phyloP scores from a whole-genome alignment of 2,113 vertebrate species.

The Hyperopisus bebe region DNA sequence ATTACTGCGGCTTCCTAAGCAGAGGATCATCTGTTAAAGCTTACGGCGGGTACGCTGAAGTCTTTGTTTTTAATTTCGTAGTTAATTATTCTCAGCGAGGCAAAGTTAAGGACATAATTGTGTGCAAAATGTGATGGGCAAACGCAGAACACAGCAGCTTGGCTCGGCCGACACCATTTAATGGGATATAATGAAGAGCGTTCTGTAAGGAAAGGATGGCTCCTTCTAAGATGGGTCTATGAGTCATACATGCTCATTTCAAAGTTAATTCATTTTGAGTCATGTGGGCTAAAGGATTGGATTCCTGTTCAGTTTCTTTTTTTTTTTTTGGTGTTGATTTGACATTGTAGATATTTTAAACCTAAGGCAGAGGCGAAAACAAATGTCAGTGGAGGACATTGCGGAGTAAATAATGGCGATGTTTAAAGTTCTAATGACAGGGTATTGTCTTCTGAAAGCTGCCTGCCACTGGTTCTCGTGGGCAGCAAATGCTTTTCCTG shows the following conservation, averaged over 20 bases:
- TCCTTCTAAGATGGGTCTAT: not conserved
- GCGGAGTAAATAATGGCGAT: slow-evolving; percentile 25
- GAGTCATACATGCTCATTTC: slow-evolving; percentile 4
- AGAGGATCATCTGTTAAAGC: not conserved
- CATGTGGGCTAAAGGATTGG: not conserved
- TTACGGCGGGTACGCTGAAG: not conserved
- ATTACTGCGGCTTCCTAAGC: not conserved
- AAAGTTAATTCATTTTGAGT: slow-evolving; percentile 3
- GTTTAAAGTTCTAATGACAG: slow-evolving; percentile 30
- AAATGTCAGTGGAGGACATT: slow-evolving; percentile 22
- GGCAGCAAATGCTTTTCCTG: not conserved
- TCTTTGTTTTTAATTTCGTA: slow-evolving; percentile 16
- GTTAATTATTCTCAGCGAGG: slow-evolving; percentile 13
- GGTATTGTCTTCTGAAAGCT: slow-evolving; percentile 26
- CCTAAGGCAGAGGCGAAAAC: slow-evolving; percentile 10
- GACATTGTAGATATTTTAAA: slow-evolving; percentile 11
- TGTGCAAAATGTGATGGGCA: not conserved
- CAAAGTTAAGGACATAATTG: slow-evolving; percentile 11
- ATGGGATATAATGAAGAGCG: not conserved
- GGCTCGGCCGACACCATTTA: not conserved
- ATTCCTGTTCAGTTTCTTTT: not conserved
- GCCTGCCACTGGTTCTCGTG: slow-evolving; percentile 3
- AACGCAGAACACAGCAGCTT: not conserved
- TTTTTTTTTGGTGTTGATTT: not conserved
- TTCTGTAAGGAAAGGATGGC: too few species aligned